A percentile compares a stretch with the other conserved stretches of the same genome.
Evolutionary conservation across 1,140 invertebrate species (phyloP).

Genomic region (Olivierus martensii): DNA sequence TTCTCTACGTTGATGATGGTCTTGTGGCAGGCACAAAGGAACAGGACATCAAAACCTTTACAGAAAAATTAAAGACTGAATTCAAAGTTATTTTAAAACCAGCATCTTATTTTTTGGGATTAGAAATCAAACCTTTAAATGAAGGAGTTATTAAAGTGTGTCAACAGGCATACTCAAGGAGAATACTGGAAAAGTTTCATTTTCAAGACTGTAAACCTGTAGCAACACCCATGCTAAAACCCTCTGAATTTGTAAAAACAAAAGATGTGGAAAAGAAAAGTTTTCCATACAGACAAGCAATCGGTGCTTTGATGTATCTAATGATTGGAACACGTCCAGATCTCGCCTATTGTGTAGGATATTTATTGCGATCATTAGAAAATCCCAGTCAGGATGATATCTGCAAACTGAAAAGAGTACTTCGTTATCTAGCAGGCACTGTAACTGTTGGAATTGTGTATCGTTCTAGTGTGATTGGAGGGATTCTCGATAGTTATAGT

Average conservation of each 20-base stretch:
- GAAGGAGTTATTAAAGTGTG: constrained; percentile 4
- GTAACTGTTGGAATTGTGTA: constrained; percentile 1
- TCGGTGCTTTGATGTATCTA: constrained; percentile 29
- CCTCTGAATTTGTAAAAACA: neutral
- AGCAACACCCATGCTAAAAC: constrained; percentile 9
- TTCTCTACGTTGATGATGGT: no score
- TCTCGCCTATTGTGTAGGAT: constrained; percentile 31
- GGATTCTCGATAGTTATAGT: no score
- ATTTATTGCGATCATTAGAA: neutral
- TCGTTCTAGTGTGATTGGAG: neutral
- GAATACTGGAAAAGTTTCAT: constrained; percentile 14
- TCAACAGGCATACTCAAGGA: constrained; percentile 5
- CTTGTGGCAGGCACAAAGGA: no score
- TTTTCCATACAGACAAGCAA: constrained; percentile 11
- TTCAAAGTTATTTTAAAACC: no score
- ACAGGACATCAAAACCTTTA: no score
- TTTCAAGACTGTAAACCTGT: constrained; percentile 17
- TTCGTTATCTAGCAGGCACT: constrained; percentile 33
- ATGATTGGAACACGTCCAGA: constrained; percentile 31
- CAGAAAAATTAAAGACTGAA: no score
- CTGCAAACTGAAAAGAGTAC: constrained; percentile 28
- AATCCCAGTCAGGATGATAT: constrained; percentile 15
- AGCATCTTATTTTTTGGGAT: no score
- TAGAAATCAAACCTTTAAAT: neutral
- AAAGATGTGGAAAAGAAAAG: neutral